These are phyloP conservation scores for Sarcophaga variegata DNA, from an alignment of 2,888 invertebrate species.

Conservation along the genomic window DNA sequence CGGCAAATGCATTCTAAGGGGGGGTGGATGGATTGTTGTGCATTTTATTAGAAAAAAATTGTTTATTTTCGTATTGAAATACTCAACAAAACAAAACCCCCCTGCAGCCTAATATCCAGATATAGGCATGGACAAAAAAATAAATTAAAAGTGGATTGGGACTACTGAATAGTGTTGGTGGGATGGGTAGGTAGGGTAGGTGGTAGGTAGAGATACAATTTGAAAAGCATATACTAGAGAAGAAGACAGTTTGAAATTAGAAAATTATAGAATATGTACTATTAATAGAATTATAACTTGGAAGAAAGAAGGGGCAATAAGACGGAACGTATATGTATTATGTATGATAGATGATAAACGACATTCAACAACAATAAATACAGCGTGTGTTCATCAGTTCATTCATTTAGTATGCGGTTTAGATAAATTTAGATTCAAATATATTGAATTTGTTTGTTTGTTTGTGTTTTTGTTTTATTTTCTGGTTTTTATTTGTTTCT, in stretches of 20 bases:
- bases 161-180: background rate
- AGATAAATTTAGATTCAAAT: conserved; percentile 57
- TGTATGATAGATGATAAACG: background rate
- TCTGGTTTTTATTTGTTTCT: conserved; percentile 17
- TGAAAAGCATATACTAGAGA: background rate
- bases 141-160: background rate
- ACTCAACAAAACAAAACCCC: conserved; percentile 1
- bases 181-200: too few species aligned
- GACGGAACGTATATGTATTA: background rate
- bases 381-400: conserved; percentile 18
- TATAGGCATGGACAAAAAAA: background rate
- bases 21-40: background rate
- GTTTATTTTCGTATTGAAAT: too few species aligned
- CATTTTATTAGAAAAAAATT: too few species aligned
- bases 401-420: background rate
- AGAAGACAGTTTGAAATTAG: too few species aligned
- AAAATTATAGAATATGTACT: too few species aligned
- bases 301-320: background rate
- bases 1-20: conserved; percentile 9
- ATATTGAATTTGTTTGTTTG: conserved; percentile 31
- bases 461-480: background rate
- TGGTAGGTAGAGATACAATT: background rate
- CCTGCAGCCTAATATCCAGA: background rate
- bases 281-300: background rate
- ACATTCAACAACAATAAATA: conserved; percentile 48